Base-by-base conservation (phyloP, 1,140 invertebrate species). In the Leucophenga varia region DNA sequence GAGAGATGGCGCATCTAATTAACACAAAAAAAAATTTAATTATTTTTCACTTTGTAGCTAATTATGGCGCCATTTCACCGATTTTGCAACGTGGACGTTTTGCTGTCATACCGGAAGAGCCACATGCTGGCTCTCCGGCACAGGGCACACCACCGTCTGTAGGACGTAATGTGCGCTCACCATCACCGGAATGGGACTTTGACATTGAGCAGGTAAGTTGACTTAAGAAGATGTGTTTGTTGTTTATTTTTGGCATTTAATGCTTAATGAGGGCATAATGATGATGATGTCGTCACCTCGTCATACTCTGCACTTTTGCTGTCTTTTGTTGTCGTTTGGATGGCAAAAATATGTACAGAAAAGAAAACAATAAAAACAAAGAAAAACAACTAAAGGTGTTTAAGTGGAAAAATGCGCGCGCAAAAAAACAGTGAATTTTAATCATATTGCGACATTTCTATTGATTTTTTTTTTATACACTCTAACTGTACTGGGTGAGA, bases 41-140 rank as follows among this genome's bases (percentile, higher is more conserved):
- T 37, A 37, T 21, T 3, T 22, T 25, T 1, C 8, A 6, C 1
- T 14, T 58, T 56, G 19, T 51, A 74, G 72, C 68, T 43, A 74
- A 72, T 57, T 74, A 74, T 65, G 72, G 72, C 44, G 65, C 70
- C 31, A 74, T 74, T 51, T 75, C 73, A 18, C 73, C 73, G 31
- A 72, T 75, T 34, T 43, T 75, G 34, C 73, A 75, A 49, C 53
- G 73, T 17, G 73, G 73, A n/a, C 61, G 73, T 13, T 75, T 75
- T 47, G 70, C 72, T 50, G 73, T 75, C 28, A 75, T 75, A 45
- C 73, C 73, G n/a, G 73, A 75, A 44, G 73, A 75, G 47, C 72
- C 72, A 13, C 68, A 68, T 45, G 65, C 70, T 36, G 64, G 72
- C 17, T 75, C 72, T 3, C 64, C 72, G 31, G 64, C 72, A 4